Evolutionary conservation across 2,113 vertebrate species (phyloP).

Genomic region (Ancistrus triradiatus): DNA sequence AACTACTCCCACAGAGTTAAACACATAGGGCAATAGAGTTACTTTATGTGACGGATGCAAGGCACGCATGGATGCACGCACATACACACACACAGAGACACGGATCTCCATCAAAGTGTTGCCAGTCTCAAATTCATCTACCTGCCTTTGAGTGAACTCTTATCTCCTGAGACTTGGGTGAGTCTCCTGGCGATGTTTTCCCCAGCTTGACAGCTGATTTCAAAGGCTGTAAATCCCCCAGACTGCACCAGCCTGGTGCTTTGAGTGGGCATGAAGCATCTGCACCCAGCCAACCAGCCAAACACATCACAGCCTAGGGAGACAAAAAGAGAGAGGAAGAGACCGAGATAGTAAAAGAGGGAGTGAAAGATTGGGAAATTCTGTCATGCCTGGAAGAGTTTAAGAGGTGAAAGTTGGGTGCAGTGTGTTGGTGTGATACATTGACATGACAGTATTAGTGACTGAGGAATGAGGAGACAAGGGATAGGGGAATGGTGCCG

Average conservation of each 20-base stretch:
- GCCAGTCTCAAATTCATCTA: constrained; percentile 42
- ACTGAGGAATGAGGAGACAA: constrained; percentile 22
- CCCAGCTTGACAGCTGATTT: constrained; percentile 44
- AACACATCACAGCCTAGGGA: constrained; percentile 43
- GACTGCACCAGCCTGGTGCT: constrained; percentile 43
- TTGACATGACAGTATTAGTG: constrained; percentile 36
- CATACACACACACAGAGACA: constrained; percentile 27
- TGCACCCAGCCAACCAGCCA: constrained; percentile 43
- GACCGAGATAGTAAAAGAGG: constrained; percentile 28
- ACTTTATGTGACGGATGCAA: constrained; percentile 24
- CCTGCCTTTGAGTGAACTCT: constrained; percentile 40
- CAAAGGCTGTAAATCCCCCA: constrained; percentile 47
- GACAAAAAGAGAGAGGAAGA: constrained; percentile 39
- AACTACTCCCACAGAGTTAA: constrained; percentile 11
- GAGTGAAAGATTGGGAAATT: constrained; percentile 29
- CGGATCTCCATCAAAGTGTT: constrained; percentile 38
- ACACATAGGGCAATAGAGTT: constrained; percentile 11
- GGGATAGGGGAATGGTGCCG: constrained; percentile 29
- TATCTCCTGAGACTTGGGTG: constrained; percentile 40
- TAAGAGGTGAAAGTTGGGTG: constrained; percentile 27
- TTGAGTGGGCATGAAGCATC: constrained; percentile 48
- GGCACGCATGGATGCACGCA: constrained; percentile 22
- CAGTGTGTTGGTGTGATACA: constrained; percentile 8
- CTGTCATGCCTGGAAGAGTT: constrained; percentile 31
- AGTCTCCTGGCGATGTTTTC: constrained; percentile 44